Base-by-base conservation (phyloP, 2,888 invertebrate genomes). In the Patella depressa region DNA sequence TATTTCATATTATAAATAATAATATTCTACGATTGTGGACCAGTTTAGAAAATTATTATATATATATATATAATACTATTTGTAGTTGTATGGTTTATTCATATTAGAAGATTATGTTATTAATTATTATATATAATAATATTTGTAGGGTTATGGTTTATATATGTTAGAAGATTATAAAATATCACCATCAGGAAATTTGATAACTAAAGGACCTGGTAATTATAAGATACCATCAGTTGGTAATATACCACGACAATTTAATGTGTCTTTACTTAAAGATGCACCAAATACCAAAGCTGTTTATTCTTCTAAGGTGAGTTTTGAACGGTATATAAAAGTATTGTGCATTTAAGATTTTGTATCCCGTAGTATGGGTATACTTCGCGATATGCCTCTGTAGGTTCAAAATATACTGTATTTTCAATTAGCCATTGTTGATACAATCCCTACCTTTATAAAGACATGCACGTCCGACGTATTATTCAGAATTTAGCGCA, bases 221-320 rank as follows among this genome's bases (percentile, higher is more conserved):
- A 95, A 95, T 78, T 98, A 98, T 89, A 98, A 98, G 93, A 94
- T 98, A 73, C 98, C 98, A 11, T 96, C 96, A 0, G 96, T 97
- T 88, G 94, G 95, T 0, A 97, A 98, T 89, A 97, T 97, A 88
- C 98, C 98, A 0, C 93, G 94, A 74, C 95, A 96, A 90, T 97
- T 98, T 89, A 97, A 98, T 90, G 98, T 98, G 0, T 95, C 96
- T 9, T 93, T 98, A 73, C 92, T 98, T 54, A 96, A 96, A 89
- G 97, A 96, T 24, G 95, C 95, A 34, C 94, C 96, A 0, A 98
- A 98, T 93, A 95, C 96, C 0, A 93, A 95, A 87, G 98, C 97
- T 15, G 96, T 98, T 12, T 98, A 96, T 91, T 97, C 98, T 0
- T 98, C 98, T 2, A 98, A 98, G 94, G 81, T 81, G 97, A 65